These are phyloP conservation scores for Tor tambroides DNA, from an alignment of 2,113 vertebrate species.

Conservation along the genomic window DNA sequence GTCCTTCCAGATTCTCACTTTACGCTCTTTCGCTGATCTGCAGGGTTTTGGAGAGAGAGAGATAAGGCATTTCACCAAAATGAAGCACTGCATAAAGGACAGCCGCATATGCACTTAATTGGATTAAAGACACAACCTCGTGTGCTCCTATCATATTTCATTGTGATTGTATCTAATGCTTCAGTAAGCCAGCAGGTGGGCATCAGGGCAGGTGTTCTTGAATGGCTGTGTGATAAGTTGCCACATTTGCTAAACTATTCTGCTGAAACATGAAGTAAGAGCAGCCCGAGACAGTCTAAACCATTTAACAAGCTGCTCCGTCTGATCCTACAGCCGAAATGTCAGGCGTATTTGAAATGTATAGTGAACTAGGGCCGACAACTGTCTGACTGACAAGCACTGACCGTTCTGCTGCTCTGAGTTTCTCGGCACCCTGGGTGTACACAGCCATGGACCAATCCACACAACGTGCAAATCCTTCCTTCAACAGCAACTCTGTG, in stretches of 20 bases:
- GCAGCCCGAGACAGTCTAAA: background rate
- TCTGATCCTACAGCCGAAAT: background rate
- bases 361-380: background rate
- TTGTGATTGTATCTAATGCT: conserved; percentile 3
- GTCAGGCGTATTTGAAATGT: background rate
- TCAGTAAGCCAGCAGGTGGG: conserved; percentile 2
- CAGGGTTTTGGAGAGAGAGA: conserved; percentile 15
- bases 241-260: conserved; percentile 23
- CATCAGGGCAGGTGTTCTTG: background rate
- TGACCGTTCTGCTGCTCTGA: conserved; percentile 89
- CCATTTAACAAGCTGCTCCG: background rate
- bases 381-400: background rate
- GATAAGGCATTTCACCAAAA: background rate
- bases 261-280: background rate
- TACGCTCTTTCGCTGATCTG: conserved; percentile 94
- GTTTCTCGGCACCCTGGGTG: conserved; percentile 92
- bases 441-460: conserved; percentile 98
- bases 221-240: conserved; percentile 11
- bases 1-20: conserved; percentile 96
- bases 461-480: conserved; percentile 97
- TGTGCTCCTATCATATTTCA: background rate
- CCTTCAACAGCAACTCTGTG: conserved; percentile 91
- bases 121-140: conserved; percentile 4
- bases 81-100: conserved; percentile 6
- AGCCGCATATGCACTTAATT: background rate